phyloP scores from a whole-genome alignment of 2,888 invertebrate species.

The Drosophila rellima region DNA sequence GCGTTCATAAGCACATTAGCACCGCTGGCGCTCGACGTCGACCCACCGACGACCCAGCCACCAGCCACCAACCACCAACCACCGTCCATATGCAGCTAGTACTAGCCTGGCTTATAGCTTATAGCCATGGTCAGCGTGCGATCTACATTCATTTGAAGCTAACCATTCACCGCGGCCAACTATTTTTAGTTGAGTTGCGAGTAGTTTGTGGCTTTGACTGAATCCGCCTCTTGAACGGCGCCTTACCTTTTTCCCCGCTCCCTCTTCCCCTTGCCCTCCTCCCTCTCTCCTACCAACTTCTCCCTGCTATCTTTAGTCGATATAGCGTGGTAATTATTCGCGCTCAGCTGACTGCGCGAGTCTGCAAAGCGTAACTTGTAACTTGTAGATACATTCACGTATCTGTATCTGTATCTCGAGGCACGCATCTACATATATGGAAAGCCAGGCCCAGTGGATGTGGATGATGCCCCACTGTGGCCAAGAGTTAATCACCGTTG shows the following conservation, averaged over 20 bases:
- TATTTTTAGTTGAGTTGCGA: conserved; percentile 40
- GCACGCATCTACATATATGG: conserved; percentile 74
- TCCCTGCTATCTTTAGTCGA: conserved; percentile 12
- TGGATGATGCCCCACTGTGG: conserved; percentile 51
- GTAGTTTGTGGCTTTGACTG: conserved; percentile 53
- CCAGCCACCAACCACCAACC: background rate
- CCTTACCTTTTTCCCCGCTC: conserved; percentile 24
- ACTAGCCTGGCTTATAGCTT: too few relatives aligned
- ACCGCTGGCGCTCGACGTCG: conserved; percentile 72
- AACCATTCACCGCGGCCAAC: conserved; percentile 66
- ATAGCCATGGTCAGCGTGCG: conserved; percentile 43
- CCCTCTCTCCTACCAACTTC: background rate
- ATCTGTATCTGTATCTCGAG: conserved; percentile 59
- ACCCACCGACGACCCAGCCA: conserved; percentile 40
- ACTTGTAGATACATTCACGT: conserved; percentile 74
- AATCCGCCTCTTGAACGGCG: conserved; percentile 65
- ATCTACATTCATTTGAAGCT: conserved; percentile 66
- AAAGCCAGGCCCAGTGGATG: conserved; percentile 38
- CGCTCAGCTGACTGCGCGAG: conserved; percentile 82
- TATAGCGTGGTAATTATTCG: conserved; percentile 82
- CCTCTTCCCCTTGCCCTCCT: background rate
- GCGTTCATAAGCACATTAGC: conserved; percentile 79
- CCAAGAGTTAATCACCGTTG: conserved; percentile 80
- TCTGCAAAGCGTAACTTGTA: conserved; percentile 81
- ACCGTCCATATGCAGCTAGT: background rate